Base-by-base conservation (phyloP, 1,140 invertebrate genomes). In the Rhopalosiphum padi region DNA sequence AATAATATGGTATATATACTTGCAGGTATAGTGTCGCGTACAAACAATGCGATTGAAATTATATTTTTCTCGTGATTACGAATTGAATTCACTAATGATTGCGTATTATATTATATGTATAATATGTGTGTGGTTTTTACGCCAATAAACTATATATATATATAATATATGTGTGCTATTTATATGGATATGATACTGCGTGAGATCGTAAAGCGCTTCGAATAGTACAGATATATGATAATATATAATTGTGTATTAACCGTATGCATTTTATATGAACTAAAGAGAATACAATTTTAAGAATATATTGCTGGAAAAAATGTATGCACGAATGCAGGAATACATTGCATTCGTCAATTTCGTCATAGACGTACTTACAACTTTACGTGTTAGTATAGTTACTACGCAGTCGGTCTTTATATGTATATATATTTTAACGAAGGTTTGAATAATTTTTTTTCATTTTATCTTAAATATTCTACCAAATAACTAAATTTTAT, bases 41-140 rank as follows among this genome's bases (percentile, higher is more conserved):
- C 60, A 77, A 77, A 77, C 60, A 77, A 77, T 77, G 60, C 30
- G 30, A 15, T 77, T n/a, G 15, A n/a, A 77, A n/a, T 77, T n/a
- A 77, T 77, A 77, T 77, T 77, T 77, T 77, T 15, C 30, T 77
- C 60, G 60, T 77, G 60, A 77, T 77, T 77, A 77, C 60, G 60
- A 77, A n/a, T 77, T 77, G 30, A 77, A 77, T 77, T 77, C 60
- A 5, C 60, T 77, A 77, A 77, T 77, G 60, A 77, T 77, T 77
- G n/a, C n/a, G 60, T 77, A 77, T 77, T 77, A 18, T 77, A 77
- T 77, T 77, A 77, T 77, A 15, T n/a, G 15, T 77, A 77, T n/a
- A 15, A 68, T n/a, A 30, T n/a, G 30, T n/a, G 48, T 51, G 48
- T 46, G 46, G 46, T 46, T 46, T 9, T 0, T 46, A 46, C 0